A percentile compares a stretch with the other conserved stretches of the same genome.
Evolutionary conservation across 2,888 invertebrate species (phyloP).

Genomic region (Aleiodes alternator): DNA sequence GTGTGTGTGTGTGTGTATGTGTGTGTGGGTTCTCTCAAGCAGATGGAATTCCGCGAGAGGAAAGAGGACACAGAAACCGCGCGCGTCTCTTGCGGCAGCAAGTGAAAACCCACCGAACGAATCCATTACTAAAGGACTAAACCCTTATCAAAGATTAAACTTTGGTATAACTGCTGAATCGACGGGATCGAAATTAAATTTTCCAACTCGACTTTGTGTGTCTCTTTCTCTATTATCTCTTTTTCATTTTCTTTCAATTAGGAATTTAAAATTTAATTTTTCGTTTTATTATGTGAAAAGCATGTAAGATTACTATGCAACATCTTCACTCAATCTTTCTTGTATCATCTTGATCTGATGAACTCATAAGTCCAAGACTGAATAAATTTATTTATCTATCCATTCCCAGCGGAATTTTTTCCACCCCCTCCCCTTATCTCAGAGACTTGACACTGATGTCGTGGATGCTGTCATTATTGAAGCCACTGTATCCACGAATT

Average conservation of each 20-base stretch:
- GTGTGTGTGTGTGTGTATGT: too few relatives aligned
- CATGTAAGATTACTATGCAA: too few relatives aligned
- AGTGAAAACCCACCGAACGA: constrained; percentile 65
- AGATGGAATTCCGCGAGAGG: not conserved
- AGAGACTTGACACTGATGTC: constrained; percentile 21
- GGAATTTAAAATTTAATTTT: too few relatives aligned
- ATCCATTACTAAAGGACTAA: constrained; percentile 76
- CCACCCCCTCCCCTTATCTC: not conserved
- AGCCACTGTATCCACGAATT: constrained; percentile 56
- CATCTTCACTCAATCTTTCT: too few relatives aligned
- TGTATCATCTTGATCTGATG: too few relatives aligned
- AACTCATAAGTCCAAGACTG: too few relatives aligned
- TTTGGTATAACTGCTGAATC: constrained; percentile 78
- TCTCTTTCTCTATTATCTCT: constrained; percentile 16
- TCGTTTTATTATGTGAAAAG: too few relatives aligned
- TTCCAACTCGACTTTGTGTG: constrained; percentile 66
- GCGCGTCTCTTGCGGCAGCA: constrained; percentile 49
- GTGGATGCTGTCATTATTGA: constrained; percentile 63
- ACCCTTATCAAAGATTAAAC: constrained; percentile 78
- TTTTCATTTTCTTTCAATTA: too few relatives aligned
- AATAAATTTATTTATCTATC: too few relatives aligned
- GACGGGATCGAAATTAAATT: constrained; percentile 79
- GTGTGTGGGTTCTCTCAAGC: not conserved
- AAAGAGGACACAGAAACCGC: constrained; percentile 1
- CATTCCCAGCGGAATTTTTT: too few relatives aligned